Percentiles rank a stretch among this genome's conserved stretches.
These are phyloP conservation scores for Hycleus cichorii DNA, from an alignment of 1,140 invertebrate genomes.

Conservation along the genomic window DNA sequence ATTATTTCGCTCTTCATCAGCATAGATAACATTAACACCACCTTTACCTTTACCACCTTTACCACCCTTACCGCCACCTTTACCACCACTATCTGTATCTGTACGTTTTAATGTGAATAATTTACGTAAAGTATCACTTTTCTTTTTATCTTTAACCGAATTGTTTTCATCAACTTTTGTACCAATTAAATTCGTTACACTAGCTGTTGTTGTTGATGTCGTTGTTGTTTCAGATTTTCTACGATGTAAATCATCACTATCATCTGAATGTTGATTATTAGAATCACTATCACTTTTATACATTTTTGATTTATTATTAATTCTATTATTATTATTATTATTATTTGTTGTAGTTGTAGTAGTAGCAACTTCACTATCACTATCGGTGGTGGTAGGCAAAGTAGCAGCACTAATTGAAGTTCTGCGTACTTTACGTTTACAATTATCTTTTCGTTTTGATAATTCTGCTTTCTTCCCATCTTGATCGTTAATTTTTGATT, in stretches of 20 bases:
- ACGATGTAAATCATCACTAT: background rate
- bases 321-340: background rate
- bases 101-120: slow-evolving; percentile 48
- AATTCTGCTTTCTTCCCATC: slow-evolving; percentile 17
- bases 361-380: slow-evolving; percentile 36
- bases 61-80: slow-evolving; percentile 50
- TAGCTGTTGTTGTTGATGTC: too few species aligned
- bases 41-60: slow-evolving; percentile 46
- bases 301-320: too few species aligned
- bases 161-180: slow-evolving; percentile 38
- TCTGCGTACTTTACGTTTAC: slow-evolving; percentile 25
- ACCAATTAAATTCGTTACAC: background rate
- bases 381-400: slow-evolving; percentile 31
- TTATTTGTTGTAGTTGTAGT: background rate
- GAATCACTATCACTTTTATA: slow-evolving; percentile 7
- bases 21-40: slow-evolving; percentile 37
- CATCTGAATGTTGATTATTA: background rate
- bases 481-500: slow-evolving; percentile 10
- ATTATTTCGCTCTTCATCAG: slow-evolving; percentile 21
- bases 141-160: slow-evolving; percentile 58
- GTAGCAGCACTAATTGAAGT: slow-evolving; percentile 20
- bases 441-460: slow-evolving; percentile 34
- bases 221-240: background rate
- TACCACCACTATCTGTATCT: slow-evolving; percentile 40
- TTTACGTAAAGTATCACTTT: slow-evolving; percentile 58